Conservation (phyloP, 2,113 vertebrate genomes). For the Microcebus tavaratra region DNA sequence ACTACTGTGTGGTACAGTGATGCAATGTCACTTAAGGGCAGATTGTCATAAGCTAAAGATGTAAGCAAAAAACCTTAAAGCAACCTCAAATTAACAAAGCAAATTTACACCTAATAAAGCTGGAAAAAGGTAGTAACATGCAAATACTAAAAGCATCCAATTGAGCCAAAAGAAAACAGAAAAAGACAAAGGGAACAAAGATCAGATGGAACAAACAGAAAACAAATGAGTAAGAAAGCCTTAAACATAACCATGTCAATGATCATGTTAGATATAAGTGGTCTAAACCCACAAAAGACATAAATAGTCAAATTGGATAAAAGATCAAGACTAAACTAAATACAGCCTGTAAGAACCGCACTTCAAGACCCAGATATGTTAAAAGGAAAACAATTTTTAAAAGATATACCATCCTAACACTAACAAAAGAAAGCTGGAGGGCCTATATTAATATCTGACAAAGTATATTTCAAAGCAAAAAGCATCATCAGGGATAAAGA, state of each 20-base stretch:
- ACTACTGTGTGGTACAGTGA: fast-evolving
- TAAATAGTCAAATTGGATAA: background rate
- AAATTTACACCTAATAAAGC: background rate
- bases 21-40: no score
- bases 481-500: background rate
- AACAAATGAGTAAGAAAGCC: background rate
- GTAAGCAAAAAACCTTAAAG: background rate
- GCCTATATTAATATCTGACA: fast-evolving
- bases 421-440: background rate
- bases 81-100: background rate
- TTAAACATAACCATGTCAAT: background rate
- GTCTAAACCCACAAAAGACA: background rate
- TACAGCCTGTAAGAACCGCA: background rate
- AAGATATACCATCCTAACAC: background rate
- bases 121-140: background rate
- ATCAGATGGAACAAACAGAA: background rate
- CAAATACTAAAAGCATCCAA: background rate
- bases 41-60: background rate
- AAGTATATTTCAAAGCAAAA: background rate
- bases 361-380: background rate
- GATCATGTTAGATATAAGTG: background rate
- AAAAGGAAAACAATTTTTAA: background rate
- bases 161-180: background rate
- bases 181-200: background rate
- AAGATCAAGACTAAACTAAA: background rate